Evolutionary conservation across 2,888 invertebrate genomes (phyloP), one percentile per base, ranked within the genome.

Genomic region (Ophraella communa): DNA sequence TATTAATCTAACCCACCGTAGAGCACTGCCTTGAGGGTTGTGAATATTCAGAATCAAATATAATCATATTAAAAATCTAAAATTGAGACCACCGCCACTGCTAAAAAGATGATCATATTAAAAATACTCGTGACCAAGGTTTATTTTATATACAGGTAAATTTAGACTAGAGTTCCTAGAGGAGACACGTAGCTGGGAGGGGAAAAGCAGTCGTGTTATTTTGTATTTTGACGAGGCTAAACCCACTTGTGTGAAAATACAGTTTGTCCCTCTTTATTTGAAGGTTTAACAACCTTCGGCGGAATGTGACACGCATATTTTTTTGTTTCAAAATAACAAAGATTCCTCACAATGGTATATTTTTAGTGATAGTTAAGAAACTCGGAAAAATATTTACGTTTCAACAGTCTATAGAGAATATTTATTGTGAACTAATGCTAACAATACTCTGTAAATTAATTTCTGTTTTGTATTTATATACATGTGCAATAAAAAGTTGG

Each of bases 141-240:
- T 60, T 60, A 60, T 60, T 60, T 60, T 60, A 52, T 60, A 57
- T 44, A 42, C 60, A 60, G 53, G 60, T 60, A 60, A 60, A 60
- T 44, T 44, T 60, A 60, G 60, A 60, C 27, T 53, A 17, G 52
- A 44, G 60, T 53, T 60, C 18, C 21, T 59, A 18, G 51, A 23
- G 35, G 35, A 52, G 59, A 51, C 17, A 20, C 24, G 14, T 7
- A 11, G 17, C 14, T 11, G 49, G 21, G 17, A n/a, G n/a, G 58
- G 27, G 51, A 27, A 39, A 33, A 39, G 17, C 17, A 39, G 7
- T 5, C 14, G 24, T 23, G 60, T 44, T 60, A 52, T 52, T 60
- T 60, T 52, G 27, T 52, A 44, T 60, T 60, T 52, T 51, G 27
- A 52, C 44, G 60, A 60, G 60, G 52, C 44, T 60, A 44, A 60